Evolutionary conservation across 2,797 vertebrate genomes (phyloP).

Genomic region (Botia almorhae): DNA sequence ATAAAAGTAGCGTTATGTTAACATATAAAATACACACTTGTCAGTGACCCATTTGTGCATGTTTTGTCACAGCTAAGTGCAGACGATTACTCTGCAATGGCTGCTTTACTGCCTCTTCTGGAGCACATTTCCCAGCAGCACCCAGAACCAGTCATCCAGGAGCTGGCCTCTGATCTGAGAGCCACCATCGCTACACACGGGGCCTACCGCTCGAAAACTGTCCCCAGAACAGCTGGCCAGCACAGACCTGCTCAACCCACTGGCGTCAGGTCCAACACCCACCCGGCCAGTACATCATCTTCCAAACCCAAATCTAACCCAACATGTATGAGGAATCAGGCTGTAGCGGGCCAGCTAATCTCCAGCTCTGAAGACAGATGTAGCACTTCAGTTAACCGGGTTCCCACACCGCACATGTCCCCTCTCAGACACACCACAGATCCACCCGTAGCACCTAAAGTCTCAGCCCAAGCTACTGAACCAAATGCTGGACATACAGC

Average conservation of each 20-base stretch:
- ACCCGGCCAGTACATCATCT: not conserved
- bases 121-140: constrained; percentile 81
- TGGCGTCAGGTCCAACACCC: constrained; percentile 2
- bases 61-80: constrained; percentile 76
- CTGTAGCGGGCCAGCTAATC: not conserved
- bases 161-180: constrained; percentile 85
- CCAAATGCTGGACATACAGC: not conserved
- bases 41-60: not conserved
- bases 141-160: constrained; percentile 82
- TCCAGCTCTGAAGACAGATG: not conserved
- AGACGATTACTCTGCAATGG: constrained; percentile 80
- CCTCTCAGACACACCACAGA: not conserved
- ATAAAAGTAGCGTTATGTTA: too few species aligned
- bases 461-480: not conserved
- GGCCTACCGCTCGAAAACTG: constrained; percentile 70
- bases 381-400: not conserved
- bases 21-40: not conserved
- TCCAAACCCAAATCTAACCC: not conserved
- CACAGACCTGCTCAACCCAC: constrained; percentile 6
- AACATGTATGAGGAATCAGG: not conserved
- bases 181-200: constrained; percentile 87
- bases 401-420: constrained; percentile 2
- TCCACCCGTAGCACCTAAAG: not conserved
- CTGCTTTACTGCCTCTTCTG: constrained; percentile 78
- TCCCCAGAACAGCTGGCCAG: constrained; percentile 45